Evolutionary conservation across 2,888 invertebrate genomes (phyloP), one percentile per base, ranked within the genome.

Genomic region (Koerneria pararmatus): DNA sequence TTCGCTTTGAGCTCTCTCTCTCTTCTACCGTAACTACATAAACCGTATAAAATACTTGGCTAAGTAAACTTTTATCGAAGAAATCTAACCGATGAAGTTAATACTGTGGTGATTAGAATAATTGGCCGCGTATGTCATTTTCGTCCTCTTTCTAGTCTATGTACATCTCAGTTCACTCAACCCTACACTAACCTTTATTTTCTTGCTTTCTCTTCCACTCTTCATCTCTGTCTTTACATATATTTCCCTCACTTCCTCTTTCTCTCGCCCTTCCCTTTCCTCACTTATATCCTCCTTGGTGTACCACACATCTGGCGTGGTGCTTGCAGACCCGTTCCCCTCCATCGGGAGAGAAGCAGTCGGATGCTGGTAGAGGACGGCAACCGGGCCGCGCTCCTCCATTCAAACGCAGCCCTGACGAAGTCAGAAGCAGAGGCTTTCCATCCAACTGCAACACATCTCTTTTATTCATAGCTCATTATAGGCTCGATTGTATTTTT

Each of bases 301-400:
- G 29, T 46, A 15, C 32, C 58, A 68, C 72, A 56, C 89, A 89
- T 67, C 89, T 86, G 2, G 88, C 89, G n/a, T 89, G 91, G 81
- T 92, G 91, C 73, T 89, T 86, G 83, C 92, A 92, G 0, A 91
- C 91, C 72, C 90, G n/a, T n/a, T n/a, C 89, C 1, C 89, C 89
- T 34, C 91, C 89, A 79, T 91, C 49, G 19, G 41, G 27, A 27
- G 34, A 29, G 31, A 73, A 66, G 57, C 75, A 75, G 3, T 71
- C 53, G 31, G 63, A 63, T 6, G 32, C 54, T 11, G 63, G 53
- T 54, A 63, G 31, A 54, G 53, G 53, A 29, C 63, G 53, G 63
- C 11, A 27, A 53, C 19, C 11, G 46, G n/a, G 46, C 11, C 11
- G 46, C 11, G 46, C n/a, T 41, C 11, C 46, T 11, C 11, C n/a